Evolutionary conservation across 2,113 vertebrate genomes (phyloP), one percentile per base, ranked within the genome.

Genomic region (Petrocephalus zakoni): DNA sequence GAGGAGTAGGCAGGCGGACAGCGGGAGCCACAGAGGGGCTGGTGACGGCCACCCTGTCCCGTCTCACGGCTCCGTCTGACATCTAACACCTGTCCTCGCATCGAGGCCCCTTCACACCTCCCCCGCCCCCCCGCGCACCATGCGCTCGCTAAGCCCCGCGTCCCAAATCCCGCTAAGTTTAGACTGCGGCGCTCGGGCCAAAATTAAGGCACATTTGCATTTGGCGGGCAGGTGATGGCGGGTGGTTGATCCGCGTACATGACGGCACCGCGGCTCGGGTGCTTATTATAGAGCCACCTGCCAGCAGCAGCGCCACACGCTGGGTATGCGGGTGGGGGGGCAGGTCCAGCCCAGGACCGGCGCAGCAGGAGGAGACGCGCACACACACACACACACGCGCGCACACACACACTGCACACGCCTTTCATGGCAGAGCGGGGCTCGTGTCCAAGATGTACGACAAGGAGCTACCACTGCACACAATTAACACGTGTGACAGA

Each of bases 241-340:
- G 13, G 49, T 5, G n/a, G 49, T 51, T 47, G 84, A 52, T 49
- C 25, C 7, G 25, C 25, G 55, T 15, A 55, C 51, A 53, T 49
- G 49, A 29, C 51, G 17, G 47, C 84, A 4, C 25, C 1, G 4
- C 21, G 22, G 84, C 84, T 53, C 22, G 6, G 84, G 46, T 55
- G 84, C 51, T 85, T 53, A 86, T 86, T 86, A 86, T 55, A 86
- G 25, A 86, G n/a, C 49, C 5, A 52, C 13, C 84, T 86, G 25
- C 46, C 84, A 56, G 84, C 19, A 4, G 1, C n/a, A 9, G 51
- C 29, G 25, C 25, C 21, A 42, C 81, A 83, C 9, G 4, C 83
- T 85, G 83, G 51, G 83, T 47, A 51, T 22, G 22, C 2, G 25
- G 47, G 51, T 17, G 51, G 51, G 51, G 83, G 25, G 49, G 25